A percentile compares a stretch with the other conserved stretches of the same genome.
Evolutionary conservation across 2,113 vertebrate species (phyloP).

Genomic region (Ceyx melanurus): DNA sequence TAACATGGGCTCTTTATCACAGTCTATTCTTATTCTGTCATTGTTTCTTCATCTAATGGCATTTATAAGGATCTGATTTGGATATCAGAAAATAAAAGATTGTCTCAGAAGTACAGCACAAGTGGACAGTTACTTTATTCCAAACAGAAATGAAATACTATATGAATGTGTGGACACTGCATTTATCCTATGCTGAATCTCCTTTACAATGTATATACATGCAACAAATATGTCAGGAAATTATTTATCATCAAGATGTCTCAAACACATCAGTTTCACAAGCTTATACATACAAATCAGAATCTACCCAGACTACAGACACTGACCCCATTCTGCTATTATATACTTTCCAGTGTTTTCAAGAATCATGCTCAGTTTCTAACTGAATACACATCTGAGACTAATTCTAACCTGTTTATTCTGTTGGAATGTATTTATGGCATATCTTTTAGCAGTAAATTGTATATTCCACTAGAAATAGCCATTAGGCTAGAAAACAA

Average conservation of each 20-base stretch:
- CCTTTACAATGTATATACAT: background rate
- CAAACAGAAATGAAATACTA: background rate
- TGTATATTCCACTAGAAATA: background rate
- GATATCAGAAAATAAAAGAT: background rate
- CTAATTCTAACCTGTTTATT: background rate
- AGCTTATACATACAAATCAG: background rate
- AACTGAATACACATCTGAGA: background rate
- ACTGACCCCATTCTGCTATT: background rate
- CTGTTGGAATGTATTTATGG: background rate
- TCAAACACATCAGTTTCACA: background rate
- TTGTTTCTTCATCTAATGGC: background rate
- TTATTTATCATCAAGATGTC: rapidly evolving
- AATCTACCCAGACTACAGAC: background rate
- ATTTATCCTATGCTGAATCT: background rate
- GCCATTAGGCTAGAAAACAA: background rate
- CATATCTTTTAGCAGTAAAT: background rate
- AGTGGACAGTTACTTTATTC: background rate
- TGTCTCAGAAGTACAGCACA: background rate
- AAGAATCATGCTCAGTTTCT: background rate
- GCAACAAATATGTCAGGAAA: background rate
- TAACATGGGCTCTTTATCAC: background rate
- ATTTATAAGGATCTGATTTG: background rate
- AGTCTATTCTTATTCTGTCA: background rate
- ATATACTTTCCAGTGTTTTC: background rate
- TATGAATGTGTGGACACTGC: background rate